phyloP scores from a whole-genome alignment of 1,140 invertebrate genomes.

The Ostrea edulis region DNA sequence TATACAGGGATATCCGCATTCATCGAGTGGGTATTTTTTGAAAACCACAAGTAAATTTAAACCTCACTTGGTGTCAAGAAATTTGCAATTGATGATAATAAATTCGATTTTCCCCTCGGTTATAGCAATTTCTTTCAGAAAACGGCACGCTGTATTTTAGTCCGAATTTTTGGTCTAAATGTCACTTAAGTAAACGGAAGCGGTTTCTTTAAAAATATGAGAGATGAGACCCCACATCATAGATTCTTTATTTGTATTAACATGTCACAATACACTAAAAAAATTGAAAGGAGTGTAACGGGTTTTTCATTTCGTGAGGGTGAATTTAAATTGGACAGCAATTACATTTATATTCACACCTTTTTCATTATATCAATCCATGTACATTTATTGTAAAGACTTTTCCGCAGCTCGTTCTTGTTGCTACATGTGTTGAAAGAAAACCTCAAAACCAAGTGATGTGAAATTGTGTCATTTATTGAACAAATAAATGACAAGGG shows the following conservation, averaged over 20 bases:
- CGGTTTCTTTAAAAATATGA: neutral
- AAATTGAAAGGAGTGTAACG: neutral
- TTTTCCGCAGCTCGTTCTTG: too few relatives aligned
- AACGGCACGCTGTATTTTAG: neutral
- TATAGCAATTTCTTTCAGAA: neutral
- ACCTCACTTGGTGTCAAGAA: neutral
- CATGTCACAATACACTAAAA: neutral
- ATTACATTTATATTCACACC: neutral
- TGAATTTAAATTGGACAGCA: neutral
- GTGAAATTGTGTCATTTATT: too few relatives aligned
- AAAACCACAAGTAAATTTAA: slow-evolving; percentile 16
- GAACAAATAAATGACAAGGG: too few relatives aligned
- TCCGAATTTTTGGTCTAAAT: neutral
- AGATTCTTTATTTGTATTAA: neutral
- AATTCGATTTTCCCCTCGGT: neutral
- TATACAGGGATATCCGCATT: neutral
- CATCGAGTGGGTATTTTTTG: neutral
- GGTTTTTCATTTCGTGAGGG: neutral
- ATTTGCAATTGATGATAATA: slow-evolving; percentile 4
- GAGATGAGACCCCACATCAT: too few relatives aligned
- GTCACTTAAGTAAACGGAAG: neutral
- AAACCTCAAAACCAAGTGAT: too few relatives aligned
- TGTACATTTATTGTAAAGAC: too few relatives aligned
- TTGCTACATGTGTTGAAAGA: too few relatives aligned
- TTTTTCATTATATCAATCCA: too few relatives aligned